Percentiles rank a stretch among this genome's conserved stretches.
These are phyloP conservation scores for Stylophora pistillata DNA, from an alignment of 64 coral and sea anemone species.

Conservation along the genomic window DNA sequence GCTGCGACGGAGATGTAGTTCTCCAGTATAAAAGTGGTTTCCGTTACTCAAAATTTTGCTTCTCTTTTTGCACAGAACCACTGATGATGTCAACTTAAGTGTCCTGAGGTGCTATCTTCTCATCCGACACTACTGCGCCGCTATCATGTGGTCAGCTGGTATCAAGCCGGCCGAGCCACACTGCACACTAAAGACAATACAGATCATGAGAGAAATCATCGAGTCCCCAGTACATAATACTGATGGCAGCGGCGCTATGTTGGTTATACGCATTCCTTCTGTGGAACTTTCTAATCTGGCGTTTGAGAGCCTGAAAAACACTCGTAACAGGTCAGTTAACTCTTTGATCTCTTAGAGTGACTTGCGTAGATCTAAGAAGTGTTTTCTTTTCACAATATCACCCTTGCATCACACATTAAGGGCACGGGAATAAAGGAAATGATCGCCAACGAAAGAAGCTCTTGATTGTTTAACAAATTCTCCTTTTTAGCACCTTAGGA, in stretches of 20 bases:
- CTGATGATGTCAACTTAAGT: constrained; percentile 91
- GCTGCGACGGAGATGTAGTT: too few species aligned
- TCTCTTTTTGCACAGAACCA: constrained; percentile 38
- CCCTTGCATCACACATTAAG: too few species aligned
- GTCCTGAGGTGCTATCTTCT: constrained; percentile 89
- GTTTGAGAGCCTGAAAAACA: constrained; percentile 86
- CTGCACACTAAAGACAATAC: constrained; percentile 95
- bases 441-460: too few species aligned
- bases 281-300: constrained; percentile 77
- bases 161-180: constrained; percentile 97
- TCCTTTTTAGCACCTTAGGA: too few species aligned
- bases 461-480: too few species aligned
- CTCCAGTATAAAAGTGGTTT: background rate
- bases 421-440: too few species aligned
- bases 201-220: constrained; percentile 96
- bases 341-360: background rate
- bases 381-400: too few species aligned
- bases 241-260: constrained; percentile 93
- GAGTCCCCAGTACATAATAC: constrained; percentile 89
- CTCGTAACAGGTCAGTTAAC: constrained; percentile 70
- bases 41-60: background rate
- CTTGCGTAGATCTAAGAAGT: too few species aligned
- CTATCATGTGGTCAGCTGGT: constrained; percentile 99
- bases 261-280: constrained; percentile 89
- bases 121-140: constrained; percentile 95